Percentiles rank a stretch among this genome's conserved stretches.
Conservation (phyloP, 1,140 invertebrate genomes). For the Himalopsyche phryganea region DNA sequence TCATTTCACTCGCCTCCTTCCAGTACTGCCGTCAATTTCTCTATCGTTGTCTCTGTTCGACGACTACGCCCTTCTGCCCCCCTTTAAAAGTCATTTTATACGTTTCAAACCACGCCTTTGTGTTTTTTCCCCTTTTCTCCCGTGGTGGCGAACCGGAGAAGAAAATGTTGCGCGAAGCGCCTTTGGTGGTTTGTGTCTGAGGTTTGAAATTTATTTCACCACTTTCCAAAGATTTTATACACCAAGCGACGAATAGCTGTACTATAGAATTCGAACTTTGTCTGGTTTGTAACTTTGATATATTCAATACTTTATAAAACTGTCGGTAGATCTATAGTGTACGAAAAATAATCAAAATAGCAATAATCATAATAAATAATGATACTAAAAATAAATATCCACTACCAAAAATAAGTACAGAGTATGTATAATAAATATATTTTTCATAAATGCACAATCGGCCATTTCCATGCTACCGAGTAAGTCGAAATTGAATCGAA, state of each 20-base stretch:
- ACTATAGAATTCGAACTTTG: background rate
- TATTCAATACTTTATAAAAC: background rate
- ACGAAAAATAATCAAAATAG: too few species aligned
- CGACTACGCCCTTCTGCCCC: conserved; percentile 32
- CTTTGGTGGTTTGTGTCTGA: conserved; percentile 3
- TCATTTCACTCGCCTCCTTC: conserved; percentile 15
- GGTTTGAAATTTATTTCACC: background rate
- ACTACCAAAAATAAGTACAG: too few species aligned
- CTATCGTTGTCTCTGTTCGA: conserved; percentile 19
- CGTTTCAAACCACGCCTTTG: conserved; percentile 33
- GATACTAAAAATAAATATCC: too few species aligned
- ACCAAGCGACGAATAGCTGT: conserved; percentile 24
- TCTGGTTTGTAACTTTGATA: background rate
- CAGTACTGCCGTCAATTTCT: conserved; percentile 4
- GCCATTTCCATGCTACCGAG: too few species aligned
- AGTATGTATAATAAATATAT: too few species aligned
- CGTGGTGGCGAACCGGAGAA: conserved; percentile 8
- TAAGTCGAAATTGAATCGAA: too few species aligned
- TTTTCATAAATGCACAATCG: too few species aligned
- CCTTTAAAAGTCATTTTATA: conserved; percentile 27
- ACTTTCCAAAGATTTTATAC: too few species aligned
- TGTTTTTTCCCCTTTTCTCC: conserved; percentile 23
- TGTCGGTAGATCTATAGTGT: too few species aligned
- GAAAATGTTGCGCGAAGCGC: conserved; percentile 20
- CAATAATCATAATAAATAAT: too few species aligned